Evolutionary conservation across 2,113 vertebrate species (phyloP).

Genomic region (Mola mola): DNA sequence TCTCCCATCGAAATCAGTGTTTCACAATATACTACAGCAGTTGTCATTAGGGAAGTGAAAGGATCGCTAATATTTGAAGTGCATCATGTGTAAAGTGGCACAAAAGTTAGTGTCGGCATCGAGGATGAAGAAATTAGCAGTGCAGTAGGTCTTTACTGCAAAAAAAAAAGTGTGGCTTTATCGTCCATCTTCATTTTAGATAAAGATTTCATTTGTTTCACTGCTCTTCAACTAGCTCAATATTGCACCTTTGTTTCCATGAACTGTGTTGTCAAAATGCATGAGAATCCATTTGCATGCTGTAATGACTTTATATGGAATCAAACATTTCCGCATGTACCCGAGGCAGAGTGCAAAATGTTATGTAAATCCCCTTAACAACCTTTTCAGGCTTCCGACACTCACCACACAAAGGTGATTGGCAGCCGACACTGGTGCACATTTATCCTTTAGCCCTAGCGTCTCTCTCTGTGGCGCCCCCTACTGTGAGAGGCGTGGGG

Average conservation of each 20-base stretch:
- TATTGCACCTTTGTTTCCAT: slow-evolving; percentile 14
- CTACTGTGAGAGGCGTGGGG: slow-evolving; percentile 85
- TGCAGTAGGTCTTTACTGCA: background rate
- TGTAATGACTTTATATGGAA: slow-evolving; percentile 52
- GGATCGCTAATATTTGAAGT: slow-evolving; percentile 1
- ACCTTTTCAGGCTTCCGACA: slow-evolving; percentile 79
- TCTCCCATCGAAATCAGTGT: slow-evolving; percentile 49
- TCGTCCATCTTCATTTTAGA: background rate
- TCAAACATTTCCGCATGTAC: slow-evolving; percentile 62
- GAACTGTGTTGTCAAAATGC: slow-evolving; percentile 35
- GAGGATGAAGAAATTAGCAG: background rate
- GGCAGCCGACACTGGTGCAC: slow-evolving; percentile 80
- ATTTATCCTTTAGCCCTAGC: slow-evolving; percentile 79
- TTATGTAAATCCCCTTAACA: slow-evolving; percentile 84
- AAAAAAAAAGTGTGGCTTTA: background rate
- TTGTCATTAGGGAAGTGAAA: slow-evolving; percentile 20
- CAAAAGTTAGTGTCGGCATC: background rate
- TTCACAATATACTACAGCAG: slow-evolving; percentile 24
- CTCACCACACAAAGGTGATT: slow-evolving; percentile 81
- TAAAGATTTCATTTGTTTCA: background rate
- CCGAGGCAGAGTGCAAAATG: slow-evolving; percentile 76
- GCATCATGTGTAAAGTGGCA: background rate
- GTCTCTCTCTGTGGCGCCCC: slow-evolving; percentile 81
- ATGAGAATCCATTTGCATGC: slow-evolving; percentile 27
- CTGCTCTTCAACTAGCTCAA: background rate